These are phyloP conservation scores for Amblyopsis rosae DNA, from an alignment of 2,113 vertebrate genomes.

Conservation along the genomic window DNA sequence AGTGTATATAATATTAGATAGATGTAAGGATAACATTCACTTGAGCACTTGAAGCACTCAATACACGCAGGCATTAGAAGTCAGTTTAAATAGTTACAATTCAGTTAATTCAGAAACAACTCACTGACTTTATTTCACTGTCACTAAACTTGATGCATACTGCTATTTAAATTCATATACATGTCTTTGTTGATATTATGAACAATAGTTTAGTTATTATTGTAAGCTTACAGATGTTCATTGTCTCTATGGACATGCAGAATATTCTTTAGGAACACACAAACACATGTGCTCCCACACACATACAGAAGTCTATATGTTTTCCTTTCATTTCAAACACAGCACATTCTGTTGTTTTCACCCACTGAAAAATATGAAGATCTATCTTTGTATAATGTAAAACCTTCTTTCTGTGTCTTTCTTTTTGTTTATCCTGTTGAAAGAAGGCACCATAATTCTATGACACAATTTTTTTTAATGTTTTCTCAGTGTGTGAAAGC, in stretches of 20 bases:
- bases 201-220: no score
- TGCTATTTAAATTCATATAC: no score
- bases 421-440: constrained; percentile 7
- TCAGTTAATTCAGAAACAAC: no score
- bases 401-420: neutral
- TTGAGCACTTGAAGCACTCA: no score
- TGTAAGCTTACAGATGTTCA: no score
- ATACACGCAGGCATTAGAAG: no score
- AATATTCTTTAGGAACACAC: neutral
- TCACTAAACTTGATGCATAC: no score
- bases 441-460: constrained; percentile 17
- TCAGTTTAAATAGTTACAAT: no score
- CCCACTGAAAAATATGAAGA: constrained; percentile 19
- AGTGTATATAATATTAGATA: no score
- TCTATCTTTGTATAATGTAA: neutral
- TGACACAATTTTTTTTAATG: neutral
- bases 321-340: constrained; percentile 43
- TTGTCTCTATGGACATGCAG: neutral
- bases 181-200: no score
- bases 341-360: constrained; percentile 15
- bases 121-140: no score
- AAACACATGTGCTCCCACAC: neutral
- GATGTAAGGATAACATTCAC: no score
- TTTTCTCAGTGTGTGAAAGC: neutral
- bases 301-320: constrained; percentile 16